Conservation (phyloP, 2,888 invertebrate genomes). For the Epsilonema sp. region DNA sequence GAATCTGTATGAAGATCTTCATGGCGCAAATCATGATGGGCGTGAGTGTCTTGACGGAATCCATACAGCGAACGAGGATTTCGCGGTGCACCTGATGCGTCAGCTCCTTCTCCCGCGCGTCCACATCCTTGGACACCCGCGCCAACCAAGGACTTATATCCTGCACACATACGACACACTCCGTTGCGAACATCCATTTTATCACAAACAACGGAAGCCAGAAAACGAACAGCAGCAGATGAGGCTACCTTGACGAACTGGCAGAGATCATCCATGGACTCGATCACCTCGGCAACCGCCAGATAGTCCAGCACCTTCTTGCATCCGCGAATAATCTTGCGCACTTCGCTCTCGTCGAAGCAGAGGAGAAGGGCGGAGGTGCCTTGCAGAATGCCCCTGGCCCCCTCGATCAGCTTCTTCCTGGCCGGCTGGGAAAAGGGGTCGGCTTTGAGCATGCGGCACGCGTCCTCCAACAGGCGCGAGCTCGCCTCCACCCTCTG, state of each 20-base stretch:
- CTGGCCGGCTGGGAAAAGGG: slow-evolving; percentile 79
- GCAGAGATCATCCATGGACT: slow-evolving; percentile 88
- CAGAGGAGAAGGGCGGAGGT: slow-evolving; percentile 85
- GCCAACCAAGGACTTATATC: slow-evolving; percentile 39
- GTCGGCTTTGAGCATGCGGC: slow-evolving; percentile 67
- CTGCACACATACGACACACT: too few relatives aligned
- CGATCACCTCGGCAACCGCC: slow-evolving; percentile 93
- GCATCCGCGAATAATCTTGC: slow-evolving; percentile 91
- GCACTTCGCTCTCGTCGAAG: slow-evolving; percentile 95
- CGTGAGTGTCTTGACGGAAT: slow-evolving; percentile 81
- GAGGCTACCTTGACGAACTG: slow-evolving; percentile 65
- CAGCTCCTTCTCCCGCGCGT: slow-evolving; percentile 71
- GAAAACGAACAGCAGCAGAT: too few relatives aligned
- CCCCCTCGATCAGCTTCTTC: slow-evolving; percentile 33
- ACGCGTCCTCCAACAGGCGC: slow-evolving; percentile 75
- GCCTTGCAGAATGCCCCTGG: slow-evolving; percentile 62
- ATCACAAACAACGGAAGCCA: too few relatives aligned
- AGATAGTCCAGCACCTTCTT: slow-evolving; percentile 89
- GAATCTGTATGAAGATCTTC: slow-evolving; percentile 96
- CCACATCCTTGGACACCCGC: slow-evolving; percentile 67
- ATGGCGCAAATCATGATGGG: slow-evolving; percentile 94
- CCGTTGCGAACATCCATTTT: too few relatives aligned
- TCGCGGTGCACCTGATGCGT: slow-evolving; percentile 94
- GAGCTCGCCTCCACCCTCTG: slow-evolving; percentile 84
- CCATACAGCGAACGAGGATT: slow-evolving; percentile 70